These are phyloP conservation scores for Ennomos quercinarius DNA, from an alignment of 2,888 invertebrate species.

Conservation along the genomic window DNA sequence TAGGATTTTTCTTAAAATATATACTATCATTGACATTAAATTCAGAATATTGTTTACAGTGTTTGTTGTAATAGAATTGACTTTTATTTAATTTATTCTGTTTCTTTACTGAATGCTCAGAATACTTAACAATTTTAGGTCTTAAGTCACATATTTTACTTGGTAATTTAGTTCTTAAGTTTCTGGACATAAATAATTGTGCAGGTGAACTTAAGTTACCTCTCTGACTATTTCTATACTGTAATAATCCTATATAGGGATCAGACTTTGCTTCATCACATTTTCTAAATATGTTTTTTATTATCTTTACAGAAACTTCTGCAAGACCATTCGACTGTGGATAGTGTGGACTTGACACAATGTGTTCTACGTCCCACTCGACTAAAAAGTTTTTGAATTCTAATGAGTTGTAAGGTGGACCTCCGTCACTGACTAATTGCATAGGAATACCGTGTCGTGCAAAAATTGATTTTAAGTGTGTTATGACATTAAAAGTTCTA, in stretches of 20 bases:
- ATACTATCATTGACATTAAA: too few species aligned
- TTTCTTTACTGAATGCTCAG: too few species aligned
- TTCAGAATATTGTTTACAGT: too few species aligned
- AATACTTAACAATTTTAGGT: not conserved
- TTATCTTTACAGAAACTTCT: not conserved
- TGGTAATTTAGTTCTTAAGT: not conserved
- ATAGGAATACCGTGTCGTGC: slow-evolving; percentile 28
- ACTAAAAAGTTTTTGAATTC: not conserved
- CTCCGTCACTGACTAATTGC: not conserved
- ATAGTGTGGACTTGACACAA: not conserved
- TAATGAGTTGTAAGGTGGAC: too few species aligned
- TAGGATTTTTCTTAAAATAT: too few species aligned
- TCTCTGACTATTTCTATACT: slow-evolving; percentile 2
- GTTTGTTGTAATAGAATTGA: too few species aligned
- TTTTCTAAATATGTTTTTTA: too few species aligned
- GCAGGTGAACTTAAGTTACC: not conserved
- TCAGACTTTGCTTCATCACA: not conserved
- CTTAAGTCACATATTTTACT: not conserved
- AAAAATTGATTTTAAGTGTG: slow-evolving; percentile 29
- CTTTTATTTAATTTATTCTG: too few species aligned
- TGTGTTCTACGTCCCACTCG: not conserved
- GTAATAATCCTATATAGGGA: not conserved
- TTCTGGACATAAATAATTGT: slow-evolving; percentile 3
- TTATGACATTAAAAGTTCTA: too few species aligned
- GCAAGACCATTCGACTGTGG: not conserved